A percentile compares a stretch with the other conserved stretches of the same genome.
phyloP scores from a whole-genome alignment of 2,113 vertebrate genomes.

The Apodemus speciosus region DNA sequence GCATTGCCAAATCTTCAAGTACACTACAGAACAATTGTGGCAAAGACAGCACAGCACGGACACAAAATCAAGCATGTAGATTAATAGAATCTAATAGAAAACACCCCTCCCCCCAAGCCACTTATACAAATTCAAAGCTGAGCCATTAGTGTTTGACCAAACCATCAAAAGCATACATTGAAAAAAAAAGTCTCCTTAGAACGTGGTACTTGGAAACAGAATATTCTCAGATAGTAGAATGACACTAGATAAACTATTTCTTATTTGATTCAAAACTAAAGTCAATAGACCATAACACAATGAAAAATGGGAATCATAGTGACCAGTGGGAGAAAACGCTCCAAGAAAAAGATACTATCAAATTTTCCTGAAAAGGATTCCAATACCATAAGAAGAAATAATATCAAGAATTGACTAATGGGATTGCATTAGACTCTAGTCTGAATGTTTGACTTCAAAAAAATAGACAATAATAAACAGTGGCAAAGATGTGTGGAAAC shows the following conservation, averaged over 20 bases:
- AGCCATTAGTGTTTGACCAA: background rate
- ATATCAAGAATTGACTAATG: background rate
- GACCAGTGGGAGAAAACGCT: background rate
- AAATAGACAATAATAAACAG: background rate
- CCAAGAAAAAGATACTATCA: background rate
- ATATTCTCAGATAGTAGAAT: background rate
- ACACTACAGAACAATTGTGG: background rate
- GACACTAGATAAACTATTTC: background rate
- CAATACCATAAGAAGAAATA: background rate
- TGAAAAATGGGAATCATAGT: background rate
- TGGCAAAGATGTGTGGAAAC: background rate
- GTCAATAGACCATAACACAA: background rate
- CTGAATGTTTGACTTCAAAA: background rate
- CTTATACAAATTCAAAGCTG: background rate
- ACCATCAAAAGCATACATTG: background rate
- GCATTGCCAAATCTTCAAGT: background rate
- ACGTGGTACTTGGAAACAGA: background rate
- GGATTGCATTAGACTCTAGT: background rate
- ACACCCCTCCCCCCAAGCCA: too few relatives aligned
- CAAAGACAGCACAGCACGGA: background rate
- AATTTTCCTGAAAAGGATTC: background rate
- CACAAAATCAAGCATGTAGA: background rate
- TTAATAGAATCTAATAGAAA: background rate
- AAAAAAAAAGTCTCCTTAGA: background rate
- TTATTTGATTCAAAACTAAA: background rate